Base-by-base conservation (phyloP, 2,797 vertebrate genomes). In the Sarcophilus harrisii region DNA sequence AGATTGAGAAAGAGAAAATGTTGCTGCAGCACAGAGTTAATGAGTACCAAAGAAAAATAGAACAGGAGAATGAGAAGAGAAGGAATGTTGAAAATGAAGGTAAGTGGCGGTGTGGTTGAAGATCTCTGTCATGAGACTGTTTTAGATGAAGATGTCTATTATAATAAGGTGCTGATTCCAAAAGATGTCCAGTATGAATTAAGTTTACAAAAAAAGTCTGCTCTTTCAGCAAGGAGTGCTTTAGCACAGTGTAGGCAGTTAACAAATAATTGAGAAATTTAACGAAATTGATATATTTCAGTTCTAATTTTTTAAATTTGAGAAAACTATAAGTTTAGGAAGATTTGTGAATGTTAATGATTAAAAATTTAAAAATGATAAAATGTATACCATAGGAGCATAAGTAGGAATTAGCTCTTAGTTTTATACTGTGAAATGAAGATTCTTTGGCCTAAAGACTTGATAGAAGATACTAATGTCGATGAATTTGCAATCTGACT, bases 51-150 rank as follows among this genome's bases (percentile, higher is more conserved):
- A 99, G 99, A 98, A 99, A 99, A 99, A 98, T 99, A 91, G 99
- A 99, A 95, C 99, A 99, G 98, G 99, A 99, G 97, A 99, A 99
- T 92, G 99, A 99, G 97, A 99, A 99, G 98, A 99, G 99, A 89
- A 99, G 99, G 92, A 99, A 99, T 98, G 95, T 99, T 97, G 99
- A 99, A 98, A 99, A 99, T 95, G 99, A 99, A 98, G 99, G 99
- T 99, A 98, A 98, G 98, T 87, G 90, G 0, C 95, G 94, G 45
- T 94, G 38, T 11, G 91, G 90, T 95, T 94, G 58, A 57, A 81
- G 3, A 24, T 95, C 55, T 94, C 94, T 94, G 14, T 94, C 81
- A 57, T 90, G 55, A 94, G 5, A 1, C 58, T 93, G 21, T 94
- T 57, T 96, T 95, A 94, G 92, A 95, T 94, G 93, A 94, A 95